A percentile compares a stretch with the other conserved stretches of the same genome.
Evolutionary conservation across 2,888 invertebrate species (phyloP).

Genomic region (Microplitis deprimator): DNA sequence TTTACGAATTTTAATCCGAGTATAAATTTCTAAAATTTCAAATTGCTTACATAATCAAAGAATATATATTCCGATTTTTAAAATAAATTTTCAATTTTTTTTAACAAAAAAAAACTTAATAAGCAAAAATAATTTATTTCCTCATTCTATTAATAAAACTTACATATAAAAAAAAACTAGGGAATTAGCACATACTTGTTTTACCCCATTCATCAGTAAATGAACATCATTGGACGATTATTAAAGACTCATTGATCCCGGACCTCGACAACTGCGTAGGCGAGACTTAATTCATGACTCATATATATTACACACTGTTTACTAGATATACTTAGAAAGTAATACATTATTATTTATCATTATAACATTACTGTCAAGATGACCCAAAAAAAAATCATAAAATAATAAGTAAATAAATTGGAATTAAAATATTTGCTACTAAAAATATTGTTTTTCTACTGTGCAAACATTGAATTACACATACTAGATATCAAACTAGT

Average conservation of each 20-base stretch:
- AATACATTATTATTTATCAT: not conserved
- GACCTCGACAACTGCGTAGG: conserved; percentile 6
- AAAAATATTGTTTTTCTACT: too few species aligned
- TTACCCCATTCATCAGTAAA: not conserved
- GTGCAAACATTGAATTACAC: too few species aligned
- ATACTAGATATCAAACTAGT: too few species aligned
- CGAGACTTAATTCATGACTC: conserved; percentile 1
- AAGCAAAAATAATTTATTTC: too few species aligned
- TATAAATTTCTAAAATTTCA: not conserved
- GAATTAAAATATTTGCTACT: too few species aligned
- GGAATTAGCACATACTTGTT: conserved; percentile 26
- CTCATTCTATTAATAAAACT: too few species aligned
- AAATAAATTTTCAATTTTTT: too few species aligned
- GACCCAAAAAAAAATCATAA: not conserved
- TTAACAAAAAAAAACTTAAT: too few species aligned
- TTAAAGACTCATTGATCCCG: not conserved
- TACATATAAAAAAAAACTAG: too few species aligned
- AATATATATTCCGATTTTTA: too few species aligned
- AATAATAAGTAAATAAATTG: too few species aligned
- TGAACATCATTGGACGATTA: not conserved
- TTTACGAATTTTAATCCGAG: conserved; percentile 2
- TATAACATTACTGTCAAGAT: not conserved
- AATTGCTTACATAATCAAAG: too few species aligned
- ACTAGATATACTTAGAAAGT: not conserved
- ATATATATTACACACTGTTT: conserved; percentile 4